Evolutionary conservation across 2,113 vertebrate species (phyloP).

Genomic region (Rhadina sibilatrix): DNA sequence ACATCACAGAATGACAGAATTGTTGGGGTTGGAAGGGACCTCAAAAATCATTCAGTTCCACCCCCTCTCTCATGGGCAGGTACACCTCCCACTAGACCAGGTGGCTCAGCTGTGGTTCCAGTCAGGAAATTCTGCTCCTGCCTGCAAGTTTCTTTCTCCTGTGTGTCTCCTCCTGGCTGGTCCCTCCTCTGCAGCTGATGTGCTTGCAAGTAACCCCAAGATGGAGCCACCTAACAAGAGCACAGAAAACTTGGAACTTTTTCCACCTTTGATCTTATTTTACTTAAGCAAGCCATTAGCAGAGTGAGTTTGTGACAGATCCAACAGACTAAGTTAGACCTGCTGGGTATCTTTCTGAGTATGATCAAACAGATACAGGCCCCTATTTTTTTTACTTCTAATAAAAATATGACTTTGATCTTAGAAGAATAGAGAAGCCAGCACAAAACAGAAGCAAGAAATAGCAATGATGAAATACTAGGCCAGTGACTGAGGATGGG

Average conservation of each 20-base stretch:
- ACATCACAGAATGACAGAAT: background rate
- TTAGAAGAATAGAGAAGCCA: background rate
- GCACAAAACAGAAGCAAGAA: slow-evolving; percentile 20
- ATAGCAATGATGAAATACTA: background rate
- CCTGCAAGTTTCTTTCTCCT: background rate
- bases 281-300: slow-evolving; percentile 16
- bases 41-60: background rate
- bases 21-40: background rate
- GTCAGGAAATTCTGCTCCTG: background rate
- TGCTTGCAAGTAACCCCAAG: background rate
- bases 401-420: slow-evolving; percentile 27
- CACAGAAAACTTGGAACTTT: background rate
- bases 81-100: background rate
- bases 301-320: background rate
- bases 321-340: background rate
- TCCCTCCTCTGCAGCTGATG: background rate
- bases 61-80: background rate
- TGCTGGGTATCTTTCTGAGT: background rate
- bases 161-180: background rate
- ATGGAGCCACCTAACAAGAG: background rate
- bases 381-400: background rate
- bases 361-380: background rate
- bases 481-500: background rate
- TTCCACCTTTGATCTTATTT: slow-evolving; percentile 25
- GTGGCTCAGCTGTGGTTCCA: background rate